phyloP scores from a whole-genome alignment of 2,797 vertebrate species.

The Cephalopachus bancanus region DNA sequence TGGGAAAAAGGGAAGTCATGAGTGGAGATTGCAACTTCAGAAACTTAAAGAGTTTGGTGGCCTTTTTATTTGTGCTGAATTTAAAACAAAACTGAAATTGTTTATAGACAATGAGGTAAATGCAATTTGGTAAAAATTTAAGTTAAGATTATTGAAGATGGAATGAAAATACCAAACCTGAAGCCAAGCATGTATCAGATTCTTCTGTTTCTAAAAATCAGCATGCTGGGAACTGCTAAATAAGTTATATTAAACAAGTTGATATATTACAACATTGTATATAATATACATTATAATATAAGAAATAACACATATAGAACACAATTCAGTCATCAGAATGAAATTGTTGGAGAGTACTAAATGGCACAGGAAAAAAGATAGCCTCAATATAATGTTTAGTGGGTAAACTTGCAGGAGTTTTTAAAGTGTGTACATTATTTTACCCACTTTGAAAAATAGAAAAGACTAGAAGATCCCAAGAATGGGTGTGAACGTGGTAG shows the following conservation, averaged over 20 bases:
- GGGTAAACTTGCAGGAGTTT: constrained; percentile 25
- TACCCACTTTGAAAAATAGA: constrained; percentile 50
- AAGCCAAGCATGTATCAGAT: constrained; percentile 31
- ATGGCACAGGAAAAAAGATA: constrained; percentile 4
- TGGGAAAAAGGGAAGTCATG: neutral
- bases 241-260: constrained; percentile 30
- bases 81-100: neutral
- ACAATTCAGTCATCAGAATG: constrained; percentile 34
- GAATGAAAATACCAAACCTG: constrained; percentile 48
- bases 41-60: neutral
- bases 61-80: constrained; percentile 49
- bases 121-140: constrained; percentile 41
- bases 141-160: constrained; percentile 35
- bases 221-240: constrained; percentile 52
- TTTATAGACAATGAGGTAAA: constrained; percentile 19
- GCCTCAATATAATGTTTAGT: neutral
- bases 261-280: neutral
- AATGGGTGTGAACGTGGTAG: neutral
- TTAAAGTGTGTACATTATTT: constrained; percentile 3
- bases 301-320: constrained; percentile 43
- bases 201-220: constrained; percentile 65
- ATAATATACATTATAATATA: neutral
- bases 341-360: constrained; percentile 26
- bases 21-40: neutral
- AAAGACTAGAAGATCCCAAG: constrained; percentile 59